phyloP scores from a whole-genome alignment of 2,797 vertebrate species.

The Cossypha polioptera region DNA sequence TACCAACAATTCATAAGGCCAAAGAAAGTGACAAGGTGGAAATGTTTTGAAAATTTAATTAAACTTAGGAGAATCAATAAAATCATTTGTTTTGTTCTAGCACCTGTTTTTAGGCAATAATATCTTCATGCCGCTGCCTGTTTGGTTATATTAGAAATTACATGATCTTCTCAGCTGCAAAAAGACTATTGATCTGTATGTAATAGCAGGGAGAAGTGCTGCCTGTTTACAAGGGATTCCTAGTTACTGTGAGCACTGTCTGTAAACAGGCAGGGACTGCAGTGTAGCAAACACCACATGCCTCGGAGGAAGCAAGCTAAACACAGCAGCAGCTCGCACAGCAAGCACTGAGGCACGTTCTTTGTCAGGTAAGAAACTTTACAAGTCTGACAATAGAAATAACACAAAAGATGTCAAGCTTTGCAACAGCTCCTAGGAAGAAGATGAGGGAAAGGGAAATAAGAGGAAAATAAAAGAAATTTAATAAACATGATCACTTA shows the following conservation, averaged over 20 bases:
- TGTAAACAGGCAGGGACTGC: not conserved
- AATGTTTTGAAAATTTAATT: constrained; percentile 22
- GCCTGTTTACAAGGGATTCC: not conserved
- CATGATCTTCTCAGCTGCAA: not conserved
- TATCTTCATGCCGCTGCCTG: not conserved
- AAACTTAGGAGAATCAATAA: constrained; percentile 30
- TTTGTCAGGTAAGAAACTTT: not conserved
- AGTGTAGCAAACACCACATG: not conserved
- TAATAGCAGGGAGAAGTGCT: not conserved
- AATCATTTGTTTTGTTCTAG: constrained; percentile 13
- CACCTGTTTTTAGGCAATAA: not conserved
- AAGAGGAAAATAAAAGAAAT: not conserved
- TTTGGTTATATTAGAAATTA: constrained; percentile 3
- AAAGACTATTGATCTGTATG: not conserved
- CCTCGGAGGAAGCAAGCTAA: not conserved
- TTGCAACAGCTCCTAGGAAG: not conserved
- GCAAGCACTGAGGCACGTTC: not conserved
- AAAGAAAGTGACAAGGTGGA: not conserved
- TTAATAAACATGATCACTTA: not conserved
- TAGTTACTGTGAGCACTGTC: not conserved
- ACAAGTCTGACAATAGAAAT: not conserved
- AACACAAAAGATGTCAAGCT: not conserved
- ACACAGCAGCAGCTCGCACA: not conserved
- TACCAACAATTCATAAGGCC: not conserved
- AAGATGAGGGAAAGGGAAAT: not conserved